Evolutionary conservation across 2,888 invertebrate genomes (phyloP).

Genomic region (Nephrotoma flavescens): DNA sequence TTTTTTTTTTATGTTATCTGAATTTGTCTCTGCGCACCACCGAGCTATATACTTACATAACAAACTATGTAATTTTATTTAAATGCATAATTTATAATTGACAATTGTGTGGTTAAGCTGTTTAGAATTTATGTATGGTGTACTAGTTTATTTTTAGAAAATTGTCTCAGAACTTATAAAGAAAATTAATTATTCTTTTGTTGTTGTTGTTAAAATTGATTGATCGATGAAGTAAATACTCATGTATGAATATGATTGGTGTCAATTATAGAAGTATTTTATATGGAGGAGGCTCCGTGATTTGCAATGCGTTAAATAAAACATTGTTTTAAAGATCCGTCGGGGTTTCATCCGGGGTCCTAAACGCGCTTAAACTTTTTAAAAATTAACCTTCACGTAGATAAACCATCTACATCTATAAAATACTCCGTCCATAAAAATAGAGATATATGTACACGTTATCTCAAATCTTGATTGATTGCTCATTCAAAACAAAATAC

Average conservation of each 20-base stretch:
- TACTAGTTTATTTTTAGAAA: background rate
- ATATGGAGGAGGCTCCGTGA: too few species aligned
- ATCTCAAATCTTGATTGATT: background rate
- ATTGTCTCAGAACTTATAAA: background rate
- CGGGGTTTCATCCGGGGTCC: too few species aligned
- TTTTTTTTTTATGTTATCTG: background rate
- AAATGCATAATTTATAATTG: background rate
- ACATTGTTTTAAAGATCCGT: too few species aligned
- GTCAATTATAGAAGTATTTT: background rate
- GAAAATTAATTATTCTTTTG: background rate
- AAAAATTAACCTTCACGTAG: too few species aligned
- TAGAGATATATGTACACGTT: background rate
- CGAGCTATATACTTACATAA: background rate
- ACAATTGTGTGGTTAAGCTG: background rate
- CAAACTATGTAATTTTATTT: background rate
- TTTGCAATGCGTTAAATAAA: too few species aligned
- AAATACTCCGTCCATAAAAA: background rate
- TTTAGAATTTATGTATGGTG: background rate
- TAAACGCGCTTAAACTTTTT: too few species aligned
- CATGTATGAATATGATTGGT: background rate
- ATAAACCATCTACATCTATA: background rate
- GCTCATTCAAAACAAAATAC: background rate
- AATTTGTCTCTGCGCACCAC: background rate
- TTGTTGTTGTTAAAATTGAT: background rate
- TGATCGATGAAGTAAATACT: background rate